Conservation (phyloP, 2,797 vertebrate species). For the Chelon labrosus region DNA sequence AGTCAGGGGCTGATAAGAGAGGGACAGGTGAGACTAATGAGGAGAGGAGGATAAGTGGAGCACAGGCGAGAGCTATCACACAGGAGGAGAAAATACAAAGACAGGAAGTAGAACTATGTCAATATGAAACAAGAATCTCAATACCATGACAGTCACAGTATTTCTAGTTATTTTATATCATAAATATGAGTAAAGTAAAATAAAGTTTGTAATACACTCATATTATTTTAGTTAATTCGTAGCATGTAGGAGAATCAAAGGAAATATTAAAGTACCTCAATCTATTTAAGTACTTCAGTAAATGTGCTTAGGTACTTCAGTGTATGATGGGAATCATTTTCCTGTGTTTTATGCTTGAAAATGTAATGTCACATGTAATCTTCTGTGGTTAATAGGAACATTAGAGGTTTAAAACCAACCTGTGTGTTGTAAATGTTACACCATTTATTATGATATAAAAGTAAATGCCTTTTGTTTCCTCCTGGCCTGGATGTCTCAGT, state of each 20-base stretch:
- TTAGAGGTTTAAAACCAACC: not conserved
- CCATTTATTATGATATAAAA: not conserved
- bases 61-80: no score
- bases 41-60: no score
- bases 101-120: no score
- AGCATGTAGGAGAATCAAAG: not conserved
- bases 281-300: no score
- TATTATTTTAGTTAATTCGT: not conserved
- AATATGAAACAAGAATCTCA: no score
- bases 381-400: not conserved
- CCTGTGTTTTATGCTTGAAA: not conserved
- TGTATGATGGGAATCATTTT: not conserved
- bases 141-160: no score
- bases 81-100: no score
- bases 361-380: not conserved
- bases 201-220: no score
- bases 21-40: no score
- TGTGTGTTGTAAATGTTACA: slow-evolving; percentile 5
- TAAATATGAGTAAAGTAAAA: no score
- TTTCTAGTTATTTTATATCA: no score
- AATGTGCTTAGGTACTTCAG: not conserved
- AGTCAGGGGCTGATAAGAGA: no score
- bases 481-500: not conserved
- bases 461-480: not conserved
- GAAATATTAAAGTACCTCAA: not conserved